Evolutionary conservation across 1,140 invertebrate genomes (phyloP).

Genomic region (Eumeta japonica): DNA sequence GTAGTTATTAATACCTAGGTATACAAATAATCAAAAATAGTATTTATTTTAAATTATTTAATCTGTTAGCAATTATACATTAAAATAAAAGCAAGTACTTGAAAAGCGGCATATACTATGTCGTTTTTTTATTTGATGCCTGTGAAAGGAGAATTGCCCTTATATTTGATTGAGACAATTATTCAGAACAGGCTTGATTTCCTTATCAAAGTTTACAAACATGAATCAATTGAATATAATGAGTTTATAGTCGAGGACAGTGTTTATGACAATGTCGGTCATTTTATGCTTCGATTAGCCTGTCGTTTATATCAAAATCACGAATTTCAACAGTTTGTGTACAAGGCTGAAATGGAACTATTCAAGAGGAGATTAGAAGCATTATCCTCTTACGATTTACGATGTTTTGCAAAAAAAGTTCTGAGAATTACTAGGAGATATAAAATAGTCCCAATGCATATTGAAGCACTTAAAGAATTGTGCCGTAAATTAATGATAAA

Average conservation of each 20-base stretch:
- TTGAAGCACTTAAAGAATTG: constrained; percentile 22
- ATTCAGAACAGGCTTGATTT: constrained; percentile 25
- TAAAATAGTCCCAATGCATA: constrained; percentile 12
- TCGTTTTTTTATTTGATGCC: constrained; percentile 36
- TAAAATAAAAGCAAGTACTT: no score
- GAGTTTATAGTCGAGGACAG: constrained; percentile 63
- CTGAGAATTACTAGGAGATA: constrained; percentile 30
- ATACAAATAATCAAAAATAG: no score
- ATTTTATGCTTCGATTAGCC: constrained; percentile 59
- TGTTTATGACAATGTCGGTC: constrained; percentile 57
- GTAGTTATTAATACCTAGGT: no score
- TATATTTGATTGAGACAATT: constrained; percentile 33
- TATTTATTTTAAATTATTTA: no score
- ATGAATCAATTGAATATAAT: constrained; percentile 25
- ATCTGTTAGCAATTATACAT: no score
- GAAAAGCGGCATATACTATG: no score
- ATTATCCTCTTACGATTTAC: constrained; percentile 30
- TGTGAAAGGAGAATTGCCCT: constrained; percentile 30
- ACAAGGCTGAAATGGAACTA: constrained; percentile 27
- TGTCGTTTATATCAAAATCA: constrained; percentile 21
- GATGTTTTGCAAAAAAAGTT: constrained; percentile 41
- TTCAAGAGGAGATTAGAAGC: constrained; percentile 30
- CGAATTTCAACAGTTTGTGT: constrained; percentile 26
- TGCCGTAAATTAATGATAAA: constrained; percentile 35
- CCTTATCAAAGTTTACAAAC: constrained; percentile 27